These are phyloP conservation scores for Petrolisthes cinctipes DNA, from an alignment of 2,888 invertebrate genomes.

Conservation along the genomic window DNA sequence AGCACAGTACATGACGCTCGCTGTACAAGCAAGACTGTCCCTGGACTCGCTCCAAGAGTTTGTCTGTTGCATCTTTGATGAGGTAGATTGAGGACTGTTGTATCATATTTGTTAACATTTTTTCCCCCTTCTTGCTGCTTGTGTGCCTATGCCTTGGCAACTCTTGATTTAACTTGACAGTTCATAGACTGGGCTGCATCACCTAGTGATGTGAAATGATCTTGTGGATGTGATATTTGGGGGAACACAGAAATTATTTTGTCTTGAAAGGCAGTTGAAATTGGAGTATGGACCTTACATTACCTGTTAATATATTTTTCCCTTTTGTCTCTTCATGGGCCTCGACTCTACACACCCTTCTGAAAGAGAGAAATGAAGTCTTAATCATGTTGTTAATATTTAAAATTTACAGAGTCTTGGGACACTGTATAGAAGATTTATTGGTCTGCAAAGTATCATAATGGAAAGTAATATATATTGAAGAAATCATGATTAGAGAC, in stretches of 20 bases:
- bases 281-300: no score
- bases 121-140: not conserved
- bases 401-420: not conserved
- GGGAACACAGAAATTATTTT: no score
- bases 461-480: no score
- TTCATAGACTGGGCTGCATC: no score
- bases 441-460: not conserved
- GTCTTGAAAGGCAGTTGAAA: no score
- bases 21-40: conserved; percentile 76
- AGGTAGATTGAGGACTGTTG: conserved; percentile 25
- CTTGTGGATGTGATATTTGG: no score
- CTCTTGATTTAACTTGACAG: not conserved
- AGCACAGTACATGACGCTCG: conserved; percentile 88
- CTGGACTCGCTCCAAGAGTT: conserved; percentile 63
- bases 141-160: not conserved
- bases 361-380: not conserved
- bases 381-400: no score
- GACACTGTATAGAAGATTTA: not conserved
- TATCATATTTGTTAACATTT: not conserved
- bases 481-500: no score
- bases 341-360: not conserved
- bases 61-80: conserved; percentile 59
- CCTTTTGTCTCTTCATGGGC: not conserved
- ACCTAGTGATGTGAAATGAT: no score
- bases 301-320: not conserved